phyloP scores from a whole-genome alignment of 2,113 vertebrate species.

The Dipodomys stephensi region DNA sequence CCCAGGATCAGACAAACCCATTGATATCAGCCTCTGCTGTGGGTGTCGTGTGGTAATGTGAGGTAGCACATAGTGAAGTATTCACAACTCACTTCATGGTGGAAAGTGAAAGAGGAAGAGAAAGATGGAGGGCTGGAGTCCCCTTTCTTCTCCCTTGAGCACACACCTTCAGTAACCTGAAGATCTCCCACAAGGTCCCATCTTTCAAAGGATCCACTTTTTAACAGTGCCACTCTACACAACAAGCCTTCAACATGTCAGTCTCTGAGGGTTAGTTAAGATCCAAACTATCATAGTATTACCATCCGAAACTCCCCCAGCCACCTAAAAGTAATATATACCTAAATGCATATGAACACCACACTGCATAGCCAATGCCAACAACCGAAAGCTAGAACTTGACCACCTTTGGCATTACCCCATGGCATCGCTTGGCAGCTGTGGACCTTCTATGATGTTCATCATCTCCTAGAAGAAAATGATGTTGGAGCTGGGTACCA shows the following conservation, averaged over 20 bases:
- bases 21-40: not conserved
- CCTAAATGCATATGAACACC: not conserved
- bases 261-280: not conserved
- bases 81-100: not conserved
- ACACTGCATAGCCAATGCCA: not conserved
- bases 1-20: not conserved
- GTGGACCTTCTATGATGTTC: not conserved
- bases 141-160: not conserved
- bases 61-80: not conserved
- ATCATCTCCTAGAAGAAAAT: not conserved
- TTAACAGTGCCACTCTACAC: not conserved
- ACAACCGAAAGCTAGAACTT: not conserved
- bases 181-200: not conserved
- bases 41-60: not conserved
- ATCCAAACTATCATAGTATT: not conserved
- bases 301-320: conserved; percentile 12
- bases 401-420: not conserved
- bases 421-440: not conserved
- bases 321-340: not conserved
- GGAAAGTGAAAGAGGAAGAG: not conserved
- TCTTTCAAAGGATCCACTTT: not conserved
- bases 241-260: not conserved
- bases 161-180: not conserved
- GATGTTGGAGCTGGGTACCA: not conserved
- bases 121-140: not conserved